Evolutionary conservation across 1,140 invertebrate genomes (phyloP).

Genomic region (Scaptomyza hsui): DNA sequence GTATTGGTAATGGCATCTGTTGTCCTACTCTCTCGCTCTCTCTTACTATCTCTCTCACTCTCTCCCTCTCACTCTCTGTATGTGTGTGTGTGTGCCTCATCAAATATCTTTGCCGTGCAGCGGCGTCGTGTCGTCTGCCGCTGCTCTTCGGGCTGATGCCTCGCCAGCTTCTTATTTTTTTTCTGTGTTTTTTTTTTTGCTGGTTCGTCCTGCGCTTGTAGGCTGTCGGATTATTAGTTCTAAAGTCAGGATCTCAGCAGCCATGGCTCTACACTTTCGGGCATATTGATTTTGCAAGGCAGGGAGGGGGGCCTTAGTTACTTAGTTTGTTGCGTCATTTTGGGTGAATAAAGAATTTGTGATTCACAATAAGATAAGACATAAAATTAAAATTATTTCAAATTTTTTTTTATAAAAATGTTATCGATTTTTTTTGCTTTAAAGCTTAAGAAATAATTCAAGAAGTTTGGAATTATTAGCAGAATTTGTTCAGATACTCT

Average conservation of each 20-base stretch:
- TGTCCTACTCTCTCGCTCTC: slow-evolving; percentile 49
- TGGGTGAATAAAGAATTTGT: no score
- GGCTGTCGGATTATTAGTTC: slow-evolving; percentile 82
- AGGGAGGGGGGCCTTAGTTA: no score
- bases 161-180: slow-evolving; percentile 63
- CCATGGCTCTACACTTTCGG: slow-evolving; percentile 43
- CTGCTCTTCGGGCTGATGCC: slow-evolving; percentile 40
- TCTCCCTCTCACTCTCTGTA: slow-evolving; percentile 8
- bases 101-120: slow-evolving; percentile 58
- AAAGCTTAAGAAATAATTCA: no score
- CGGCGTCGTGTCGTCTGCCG: slow-evolving; percentile 39
- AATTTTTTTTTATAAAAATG: no score
- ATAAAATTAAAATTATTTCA: no score
- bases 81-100: slow-evolving; percentile 38
- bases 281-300: slow-evolving; percentile 41
- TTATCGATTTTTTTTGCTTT: no score
- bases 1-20: slow-evolving; percentile 54
- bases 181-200: slow-evolving; percentile 40
- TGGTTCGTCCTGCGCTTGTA: slow-evolving; percentile 70
- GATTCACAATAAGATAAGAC: no score
- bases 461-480: no score
- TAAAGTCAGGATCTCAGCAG: slow-evolving; percentile 77
- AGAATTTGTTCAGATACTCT: no score
- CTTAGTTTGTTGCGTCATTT: no score
- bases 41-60: slow-evolving; percentile 15